phyloP scores from a whole-genome alignment of 2,888 invertebrate genomes.

The Morinoia aosen region DNA sequence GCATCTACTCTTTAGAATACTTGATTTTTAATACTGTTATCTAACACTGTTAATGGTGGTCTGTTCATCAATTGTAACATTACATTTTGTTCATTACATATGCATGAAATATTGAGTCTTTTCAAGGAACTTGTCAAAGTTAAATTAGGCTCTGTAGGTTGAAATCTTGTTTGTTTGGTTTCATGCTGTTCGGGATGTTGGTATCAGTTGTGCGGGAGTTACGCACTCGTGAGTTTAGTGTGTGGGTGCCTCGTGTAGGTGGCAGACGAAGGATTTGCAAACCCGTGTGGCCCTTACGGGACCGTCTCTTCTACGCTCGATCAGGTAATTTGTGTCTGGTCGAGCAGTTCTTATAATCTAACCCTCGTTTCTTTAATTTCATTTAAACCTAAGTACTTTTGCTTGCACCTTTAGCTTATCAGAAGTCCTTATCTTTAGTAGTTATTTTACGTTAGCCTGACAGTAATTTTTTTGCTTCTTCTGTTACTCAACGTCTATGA shows the following conservation, averaged over 20 bases:
- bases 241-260: slow-evolving; percentile 46
- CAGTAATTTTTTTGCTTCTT: not conserved
- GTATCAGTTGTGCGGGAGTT: slow-evolving; percentile 43
- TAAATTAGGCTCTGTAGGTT: not conserved
- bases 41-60: not conserved
- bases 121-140: not conserved
- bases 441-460: not conserved
- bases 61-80: not conserved
- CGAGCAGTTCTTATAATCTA: not conserved
- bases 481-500: not conserved
- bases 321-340: slow-evolving; percentile 19
- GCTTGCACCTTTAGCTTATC: not conserved
- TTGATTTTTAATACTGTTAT: not conserved
- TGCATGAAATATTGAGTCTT: not conserved
- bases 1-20: not conserved
- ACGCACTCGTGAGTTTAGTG: slow-evolving; percentile 42
- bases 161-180: slow-evolving; percentile 13
- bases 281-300: slow-evolving; percentile 32
- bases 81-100: not conserved
- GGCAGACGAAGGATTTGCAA: slow-evolving; percentile 32
- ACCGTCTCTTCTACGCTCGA: slow-evolving; percentile 27
- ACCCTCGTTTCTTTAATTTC: not conserved
- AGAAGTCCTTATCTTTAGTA: not conserved
- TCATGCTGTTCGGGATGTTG: not conserved
- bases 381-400: not conserved